Percentiles rank a stretch among this genome's conserved stretches.
Conservation (phyloP, 2,797 vertebrate species). For the Bovichtus diacanthus region DNA sequence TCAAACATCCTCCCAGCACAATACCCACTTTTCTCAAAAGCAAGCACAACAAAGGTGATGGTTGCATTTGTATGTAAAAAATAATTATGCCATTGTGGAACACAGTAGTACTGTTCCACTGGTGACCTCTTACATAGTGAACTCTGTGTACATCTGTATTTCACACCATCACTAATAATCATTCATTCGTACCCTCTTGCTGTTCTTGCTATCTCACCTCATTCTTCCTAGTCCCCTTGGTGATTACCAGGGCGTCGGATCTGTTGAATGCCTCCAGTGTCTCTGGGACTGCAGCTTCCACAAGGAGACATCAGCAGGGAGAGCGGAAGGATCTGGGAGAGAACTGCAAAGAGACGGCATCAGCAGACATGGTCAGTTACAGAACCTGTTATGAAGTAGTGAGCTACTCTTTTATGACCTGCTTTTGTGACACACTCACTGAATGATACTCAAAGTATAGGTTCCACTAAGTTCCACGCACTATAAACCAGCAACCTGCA, state of each 20-base stretch:
- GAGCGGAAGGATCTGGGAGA: constrained; percentile 86
- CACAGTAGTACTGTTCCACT: not conserved
- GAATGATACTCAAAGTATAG: not conserved
- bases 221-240: constrained; percentile 84
- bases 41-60: constrained; percentile 72
- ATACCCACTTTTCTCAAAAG: constrained; percentile 55
- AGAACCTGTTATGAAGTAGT: constrained; percentile 1
- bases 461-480: not conserved
- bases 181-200: constrained; percentile 37
- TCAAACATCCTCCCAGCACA: constrained; percentile 45
- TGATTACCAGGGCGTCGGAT: constrained; percentile 81
- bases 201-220: constrained; percentile 76
- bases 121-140: constrained; percentile 4
- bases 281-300: constrained; percentile 65
- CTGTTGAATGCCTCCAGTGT: constrained; percentile 78
- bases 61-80: constrained; percentile 15
- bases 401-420: not conserved
- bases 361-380: constrained; percentile 78
- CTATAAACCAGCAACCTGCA: not conserved
- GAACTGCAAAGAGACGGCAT: constrained; percentile 85
- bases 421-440: not conserved
- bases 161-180: constrained; percentile 34
- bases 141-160: constrained; percentile 32
- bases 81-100: constrained; percentile 26
- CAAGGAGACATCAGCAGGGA: constrained; percentile 78